Evolutionary conservation across 1,140 invertebrate genomes (phyloP), one percentile per base, ranked within the genome.

Genomic region (Trinorchestia longiramus): DNA sequence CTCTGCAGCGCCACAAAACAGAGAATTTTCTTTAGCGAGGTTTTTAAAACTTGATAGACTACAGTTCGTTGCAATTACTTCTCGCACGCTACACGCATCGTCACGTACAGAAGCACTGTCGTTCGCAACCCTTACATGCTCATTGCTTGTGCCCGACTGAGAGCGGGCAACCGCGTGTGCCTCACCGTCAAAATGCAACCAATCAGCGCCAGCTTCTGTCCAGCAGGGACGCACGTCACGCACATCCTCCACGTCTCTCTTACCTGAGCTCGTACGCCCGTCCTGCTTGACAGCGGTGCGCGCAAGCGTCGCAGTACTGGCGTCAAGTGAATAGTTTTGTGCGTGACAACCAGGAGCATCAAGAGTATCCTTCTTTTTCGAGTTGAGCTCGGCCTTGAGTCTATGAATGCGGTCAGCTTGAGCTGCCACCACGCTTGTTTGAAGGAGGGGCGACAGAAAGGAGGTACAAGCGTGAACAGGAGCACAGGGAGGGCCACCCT

Each of bases 361-460:
- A 17, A 28, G 8, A 77, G 62, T 28, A 36, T 77, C 62, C 36
- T 28, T 77, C 36, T 90, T 90, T 90, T 43, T 90, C 4, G 88
- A 90, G 43, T 43, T 41, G 88, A 90, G 88, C 88, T 90, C 88
- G 41, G 88, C 88, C 88, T 90, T 87, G 36, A 87, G 87, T 40
- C 41, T 36, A 8, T 87, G 87, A 40, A 87, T 87, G 41, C 87
- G 87, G 87, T n/a, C 87, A 6, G 36, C 87, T 40, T 87, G 87
- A 87, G 87, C 41, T 36, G 36, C 4, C 4, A 36, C 4, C 11
- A n/a, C 87, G 87, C 40, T 87, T 40, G 41, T 8, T 8, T n/a
- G 87, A 4, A 53, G 87, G 87, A 87, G 87, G 62, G 62, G 62
- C 17, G 40, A 40, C 62, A 77, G 62, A 40, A 77, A 40, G 62